Conservation (phyloP, 1,140 invertebrate species). For the Dreissena polymorpha region DNA sequence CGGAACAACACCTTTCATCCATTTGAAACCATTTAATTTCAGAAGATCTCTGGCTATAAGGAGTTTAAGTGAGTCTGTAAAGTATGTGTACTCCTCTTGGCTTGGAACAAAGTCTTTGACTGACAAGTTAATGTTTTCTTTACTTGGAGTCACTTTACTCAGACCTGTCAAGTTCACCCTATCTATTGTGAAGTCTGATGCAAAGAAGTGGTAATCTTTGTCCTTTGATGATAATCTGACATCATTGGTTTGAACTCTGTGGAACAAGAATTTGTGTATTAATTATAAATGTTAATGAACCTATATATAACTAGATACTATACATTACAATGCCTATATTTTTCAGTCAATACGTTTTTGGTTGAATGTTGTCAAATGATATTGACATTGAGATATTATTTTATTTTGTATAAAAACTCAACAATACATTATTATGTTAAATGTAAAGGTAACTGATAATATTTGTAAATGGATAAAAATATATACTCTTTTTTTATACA, state of each 20-base stretch:
- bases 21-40: constrained; percentile 13
- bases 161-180: background rate
- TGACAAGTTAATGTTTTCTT: background rate
- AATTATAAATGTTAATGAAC: too few relatives aligned
- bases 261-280: too few relatives aligned
- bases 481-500: too few relatives aligned
- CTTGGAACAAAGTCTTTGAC: constrained; percentile 7
- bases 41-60: background rate
- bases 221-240: background rate
- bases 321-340: too few relatives aligned
- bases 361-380: too few relatives aligned
- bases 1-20: constrained; percentile 12
- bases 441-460: too few relatives aligned
- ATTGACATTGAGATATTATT: too few relatives aligned
- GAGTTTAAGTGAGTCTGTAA: constrained; percentile 2
- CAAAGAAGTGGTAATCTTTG: constrained; percentile 45
- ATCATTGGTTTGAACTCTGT: constrained; percentile 30
- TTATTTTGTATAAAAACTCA: too few relatives aligned
- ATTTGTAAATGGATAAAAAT: too few relatives aligned
- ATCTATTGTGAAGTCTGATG: constrained; percentile 15
- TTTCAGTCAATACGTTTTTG: too few relatives aligned
- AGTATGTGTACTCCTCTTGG: constrained; percentile 2
- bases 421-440: too few relatives aligned
- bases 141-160: background rate
- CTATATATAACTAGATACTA: too few relatives aligned